A percentile compares a stretch with the other conserved stretches of the same genome.
Evolutionary conservation across 2,888 invertebrate species (phyloP).

Genomic region (Vanessa cardui): DNA sequence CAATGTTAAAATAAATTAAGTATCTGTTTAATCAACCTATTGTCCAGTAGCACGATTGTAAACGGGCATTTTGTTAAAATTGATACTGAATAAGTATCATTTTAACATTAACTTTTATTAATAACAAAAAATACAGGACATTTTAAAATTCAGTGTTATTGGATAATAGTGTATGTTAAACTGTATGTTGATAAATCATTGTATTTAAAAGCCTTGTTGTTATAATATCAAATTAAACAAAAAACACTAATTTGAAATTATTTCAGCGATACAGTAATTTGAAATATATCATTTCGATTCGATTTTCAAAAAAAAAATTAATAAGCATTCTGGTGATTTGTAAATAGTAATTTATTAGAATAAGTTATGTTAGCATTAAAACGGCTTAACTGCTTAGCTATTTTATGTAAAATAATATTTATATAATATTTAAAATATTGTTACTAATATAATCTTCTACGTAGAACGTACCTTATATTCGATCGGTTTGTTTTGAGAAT

Average conservation of each 20-base stretch:
- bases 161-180: not conserved
- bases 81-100: conserved; percentile 20
- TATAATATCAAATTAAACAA: conserved; percentile 15
- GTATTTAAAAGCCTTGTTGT: conserved; percentile 6
- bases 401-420: conserved; percentile 82
- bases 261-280: conserved; percentile 14
- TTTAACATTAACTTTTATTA: conserved; percentile 4
- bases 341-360: conserved; percentile 81
- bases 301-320: conserved; percentile 28
- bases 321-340: conserved; percentile 78
- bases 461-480: conserved; percentile 38
- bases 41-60: conserved; percentile 7
- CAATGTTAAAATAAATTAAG: conserved; percentile 49
- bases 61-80: conserved; percentile 8
- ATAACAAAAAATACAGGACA: not conserved
- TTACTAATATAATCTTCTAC: conserved; percentile 51
- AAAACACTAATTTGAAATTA: conserved; percentile 18
- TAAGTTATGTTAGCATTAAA: conserved; percentile 77
- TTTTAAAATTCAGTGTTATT: conserved; percentile 6
- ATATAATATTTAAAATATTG: conserved; percentile 78
- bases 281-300: not conserved
- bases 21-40: conserved; percentile 8
- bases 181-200: not conserved
- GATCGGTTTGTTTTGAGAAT: conserved; percentile 17
- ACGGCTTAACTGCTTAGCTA: conserved; percentile 76